Evolutionary conservation across 2,888 invertebrate genomes (phyloP), one percentile per base, ranked within the genome.

Genomic region (Scaeva pyrastri): DNA sequence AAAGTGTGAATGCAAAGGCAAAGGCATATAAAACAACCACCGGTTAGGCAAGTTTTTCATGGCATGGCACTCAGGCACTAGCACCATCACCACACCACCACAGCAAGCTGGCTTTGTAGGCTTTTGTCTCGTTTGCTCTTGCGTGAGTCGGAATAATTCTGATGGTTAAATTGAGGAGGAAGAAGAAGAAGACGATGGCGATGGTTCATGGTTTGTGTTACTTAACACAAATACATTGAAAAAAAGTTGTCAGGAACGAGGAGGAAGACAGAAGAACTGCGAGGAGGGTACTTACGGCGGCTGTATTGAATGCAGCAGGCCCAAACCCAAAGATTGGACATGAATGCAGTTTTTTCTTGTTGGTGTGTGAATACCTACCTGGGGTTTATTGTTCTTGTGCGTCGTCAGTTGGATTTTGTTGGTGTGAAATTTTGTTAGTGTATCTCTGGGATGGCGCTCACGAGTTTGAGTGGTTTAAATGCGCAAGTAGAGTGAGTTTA

Each of bases 81-180:
- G 8, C 6, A 31, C 6, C 31, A 31, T 5, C 31, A 12, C n/a
- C 31, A 31, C 6, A 31, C 6, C 31, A 31, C 6, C 31, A 12
- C n/a, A n/a, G n/a, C 36, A 39, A 41, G 55, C 64, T 71, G 16
- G 14, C 72, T 76, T 64, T 36, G 1, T 3, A 64, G 83, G 48
- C 58, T 75, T 58, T 58, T 82, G 82, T 86, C 86, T 75, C 86
- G 64, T 82, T 78, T 86, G 82, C 81, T 86, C 86, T 86, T 86
- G 74, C 81, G 77, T 77, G 81, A 73, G 85, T 50, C 48, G 55
- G 12, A 64, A 70, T 19, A 64, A 64, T 66, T 66, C 41, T 64
- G 43, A 45, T 23, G 21, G 26, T 48, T n/a, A 10, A n/a, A 19
- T 7, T 55, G 11, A 16, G 64, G 64, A 48, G 41, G 62, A 43